These are phyloP conservation scores for Xiphophorus maculatus DNA, from an alignment of 2,113 vertebrate species.

Conservation along the genomic window DNA sequence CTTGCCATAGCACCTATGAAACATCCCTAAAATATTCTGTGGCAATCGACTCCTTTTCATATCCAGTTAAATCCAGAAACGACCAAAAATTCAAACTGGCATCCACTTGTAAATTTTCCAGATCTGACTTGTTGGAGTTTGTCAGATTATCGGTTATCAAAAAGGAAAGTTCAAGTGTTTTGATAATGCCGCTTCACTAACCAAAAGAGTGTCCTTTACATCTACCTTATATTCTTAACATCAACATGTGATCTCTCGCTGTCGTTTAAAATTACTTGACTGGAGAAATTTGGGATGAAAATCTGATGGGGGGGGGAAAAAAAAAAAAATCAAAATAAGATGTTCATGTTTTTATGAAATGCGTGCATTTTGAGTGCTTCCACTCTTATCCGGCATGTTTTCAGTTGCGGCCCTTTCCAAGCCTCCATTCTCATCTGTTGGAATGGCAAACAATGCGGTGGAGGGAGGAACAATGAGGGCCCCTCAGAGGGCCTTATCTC, in stretches of 20 bases:
- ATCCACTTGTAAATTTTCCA: not conserved
- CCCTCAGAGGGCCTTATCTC: conserved; percentile 82
- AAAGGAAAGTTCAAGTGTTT: conserved; percentile 19
- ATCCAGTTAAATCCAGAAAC: not conserved
- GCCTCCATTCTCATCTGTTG: conserved; percentile 69
- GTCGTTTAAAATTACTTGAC: conserved; percentile 1
- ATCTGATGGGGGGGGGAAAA: not conserved
- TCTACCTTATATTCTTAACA: conserved; percentile 3
- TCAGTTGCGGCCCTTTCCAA: conserved; percentile 61
- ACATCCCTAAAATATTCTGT: not conserved
- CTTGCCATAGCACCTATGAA: not conserved
- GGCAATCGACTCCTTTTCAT: not conserved
- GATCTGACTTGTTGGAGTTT: conserved; percentile 1
- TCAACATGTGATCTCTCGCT: not conserved
- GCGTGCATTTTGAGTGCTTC: conserved; percentile 20
- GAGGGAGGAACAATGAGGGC: conserved; percentile 79
- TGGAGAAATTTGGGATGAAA: not conserved
- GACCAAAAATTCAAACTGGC: not conserved
- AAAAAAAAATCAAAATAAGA: not conserved
- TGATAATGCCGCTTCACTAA: conserved; percentile 7
- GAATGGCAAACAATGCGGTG: conserved; percentile 82
- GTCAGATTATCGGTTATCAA: conserved; percentile 35
- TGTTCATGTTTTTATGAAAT: conserved; percentile 8
- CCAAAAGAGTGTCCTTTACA: conserved; percentile 15
- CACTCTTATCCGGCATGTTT: conserved; percentile 56